Percentiles rank a stretch among this genome's conserved stretches.
Evolutionary conservation across 2,888 invertebrate genomes (phyloP).

Genomic region (Dolomedes plantarius): DNA sequence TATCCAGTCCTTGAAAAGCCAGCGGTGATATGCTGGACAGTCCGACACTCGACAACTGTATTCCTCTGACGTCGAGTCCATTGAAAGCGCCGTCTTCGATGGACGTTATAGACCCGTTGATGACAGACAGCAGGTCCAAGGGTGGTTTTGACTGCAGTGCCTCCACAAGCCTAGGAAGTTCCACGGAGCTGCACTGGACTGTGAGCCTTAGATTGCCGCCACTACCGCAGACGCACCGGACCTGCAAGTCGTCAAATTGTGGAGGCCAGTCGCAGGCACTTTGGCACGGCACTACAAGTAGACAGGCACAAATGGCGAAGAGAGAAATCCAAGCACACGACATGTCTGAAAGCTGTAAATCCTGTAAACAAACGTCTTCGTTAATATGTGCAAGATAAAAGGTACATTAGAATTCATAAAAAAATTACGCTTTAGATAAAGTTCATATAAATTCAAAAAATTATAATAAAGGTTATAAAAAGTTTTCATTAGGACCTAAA

Average conservation of each 20-base stretch:
- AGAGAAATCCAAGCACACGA: background rate
- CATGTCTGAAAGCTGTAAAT: background rate
- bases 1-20: constrained; percentile 84
- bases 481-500: too few relatives aligned
- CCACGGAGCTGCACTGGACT: constrained; percentile 73
- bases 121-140: constrained; percentile 91
- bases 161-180: constrained; percentile 81
- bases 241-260: constrained; percentile 85
- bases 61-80: constrained; percentile 80
- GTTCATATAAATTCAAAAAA: too few relatives aligned
- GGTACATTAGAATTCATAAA: too few relatives aligned
- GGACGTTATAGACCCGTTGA: constrained; percentile 84
- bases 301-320: background rate
- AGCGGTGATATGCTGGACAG: constrained; percentile 75
- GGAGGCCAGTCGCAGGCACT: constrained; percentile 89
- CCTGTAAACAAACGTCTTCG: too few relatives aligned
- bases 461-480: too few relatives aligned
- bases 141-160: constrained; percentile 79
- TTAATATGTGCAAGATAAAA: too few relatives aligned
- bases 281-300: background rate
- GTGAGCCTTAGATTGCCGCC: constrained; percentile 82
- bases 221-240: constrained; percentile 91
- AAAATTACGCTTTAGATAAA: too few relatives aligned
- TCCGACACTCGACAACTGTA: constrained; percentile 76
- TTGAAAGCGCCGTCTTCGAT: constrained; percentile 83